A percentile compares a stretch with the other conserved stretches of the same genome.
Conservation (phyloP, 2,797 vertebrate genomes). For the Lepidocolaptes lacrymiger region DNA sequence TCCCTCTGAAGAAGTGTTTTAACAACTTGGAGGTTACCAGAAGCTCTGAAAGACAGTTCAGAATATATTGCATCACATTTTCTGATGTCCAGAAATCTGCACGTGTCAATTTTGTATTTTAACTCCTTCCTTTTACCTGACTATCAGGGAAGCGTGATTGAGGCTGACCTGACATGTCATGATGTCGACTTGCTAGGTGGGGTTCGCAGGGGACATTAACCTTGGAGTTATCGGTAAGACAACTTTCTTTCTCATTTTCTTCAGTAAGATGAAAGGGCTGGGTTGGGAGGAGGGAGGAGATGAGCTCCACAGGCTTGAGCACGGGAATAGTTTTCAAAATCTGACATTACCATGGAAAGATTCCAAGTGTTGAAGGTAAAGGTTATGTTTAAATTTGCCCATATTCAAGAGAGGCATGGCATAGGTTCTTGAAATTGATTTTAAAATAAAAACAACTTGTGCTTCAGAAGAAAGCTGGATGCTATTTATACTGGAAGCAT, state of each 20-base stretch:
- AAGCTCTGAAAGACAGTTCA: constrained; percentile 78
- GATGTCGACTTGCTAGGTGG: constrained; percentile 90
- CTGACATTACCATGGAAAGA: constrained; percentile 6
- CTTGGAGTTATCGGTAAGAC: constrained; percentile 88
- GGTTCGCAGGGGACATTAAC: constrained; percentile 86
- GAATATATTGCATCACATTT: constrained; percentile 71
- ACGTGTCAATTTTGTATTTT: constrained; percentile 85
- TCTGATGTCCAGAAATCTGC: constrained; percentile 83
- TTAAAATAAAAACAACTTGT: not conserved
- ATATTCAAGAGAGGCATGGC: not conserved
- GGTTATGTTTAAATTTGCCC: not conserved
- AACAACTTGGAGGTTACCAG: constrained; percentile 78
- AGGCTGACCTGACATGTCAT: constrained; percentile 87
- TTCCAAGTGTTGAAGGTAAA: constrained; percentile 29
- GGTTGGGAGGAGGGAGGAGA: constrained; percentile 55
- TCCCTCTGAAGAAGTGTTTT: constrained; percentile 39
- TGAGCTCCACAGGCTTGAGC: not conserved
- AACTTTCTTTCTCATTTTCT: constrained; percentile 79
- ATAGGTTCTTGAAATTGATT: not conserved
- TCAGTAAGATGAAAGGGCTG: constrained; percentile 45
- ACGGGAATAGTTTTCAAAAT: constrained; percentile 10
- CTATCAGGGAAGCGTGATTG: constrained; percentile 91
- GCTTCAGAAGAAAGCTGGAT: not conserved
- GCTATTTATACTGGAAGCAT: not conserved
- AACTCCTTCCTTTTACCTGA: constrained; percentile 97